Evolutionary conservation across 1,140 invertebrate species (phyloP), one percentile per base, ranked within the genome.

Genomic region (Oedothorax gibbosus): DNA sequence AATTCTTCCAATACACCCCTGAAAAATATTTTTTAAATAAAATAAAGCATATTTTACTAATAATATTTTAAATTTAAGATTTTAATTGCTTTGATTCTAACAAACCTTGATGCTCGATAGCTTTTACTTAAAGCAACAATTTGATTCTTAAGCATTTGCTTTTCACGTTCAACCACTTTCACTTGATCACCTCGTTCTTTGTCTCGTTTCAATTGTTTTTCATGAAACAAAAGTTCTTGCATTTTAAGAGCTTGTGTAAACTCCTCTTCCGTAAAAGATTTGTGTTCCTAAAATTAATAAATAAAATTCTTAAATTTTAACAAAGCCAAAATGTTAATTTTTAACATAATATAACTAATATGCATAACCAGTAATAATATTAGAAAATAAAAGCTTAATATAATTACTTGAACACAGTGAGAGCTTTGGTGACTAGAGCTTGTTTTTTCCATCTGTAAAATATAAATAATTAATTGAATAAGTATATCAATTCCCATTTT

Each of bases 191-290:
- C 86, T 87, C 89, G 89, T 71, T 90, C 89, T 57, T 89, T 84
- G 71, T 91, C 90, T 84, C 90, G 90, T 68, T 88, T 89, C 9
- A 91, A 85, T 35, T 91, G 86, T 72, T 89, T 88, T 50, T 90
- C 90, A 87, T 91, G 90, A 87, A 90, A 91, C 54, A 90, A 88
- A 81, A 91, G 86, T 62, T 90, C 89, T 77, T 88, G 87, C 69
- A 88, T 83, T 50, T 87, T 87, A 14, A 88, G 73, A 64, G 85
- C 87, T 50, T 87, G 84, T 10, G 68, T 76, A 15, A 87, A 82
- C 75, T 87, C 86, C 49, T 87, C 78, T 72, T 87, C 86, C 10
- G 85, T 84, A 49, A 84, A 84, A 10, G 83, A 57, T 49, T 76
- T 81, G 12, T 86, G 85, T 77, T 80, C 85, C 85, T 86, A 35